Evolutionary conservation across 2,797 vertebrate genomes (phyloP).

Genomic region (Neostethus bicornis): DNA sequence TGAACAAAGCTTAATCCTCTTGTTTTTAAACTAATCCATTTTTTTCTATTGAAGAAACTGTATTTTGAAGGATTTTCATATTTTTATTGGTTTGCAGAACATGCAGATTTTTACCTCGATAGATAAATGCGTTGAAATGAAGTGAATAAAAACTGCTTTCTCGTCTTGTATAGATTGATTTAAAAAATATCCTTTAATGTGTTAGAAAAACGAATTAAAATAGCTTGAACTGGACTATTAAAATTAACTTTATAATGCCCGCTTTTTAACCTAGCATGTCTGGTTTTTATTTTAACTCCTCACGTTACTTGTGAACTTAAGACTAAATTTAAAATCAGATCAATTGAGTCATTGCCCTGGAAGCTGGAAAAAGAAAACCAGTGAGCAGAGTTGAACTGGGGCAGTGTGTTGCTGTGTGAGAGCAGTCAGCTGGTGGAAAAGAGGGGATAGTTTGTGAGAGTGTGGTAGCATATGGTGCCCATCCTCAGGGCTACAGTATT

Average conservation of each 20-base stretch:
- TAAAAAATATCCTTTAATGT: not conserved
- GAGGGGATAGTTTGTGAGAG: constrained; percentile 29
- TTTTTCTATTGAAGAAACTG: no score
- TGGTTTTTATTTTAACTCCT: not conserved
- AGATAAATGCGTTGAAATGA: no score
- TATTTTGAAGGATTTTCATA: no score
- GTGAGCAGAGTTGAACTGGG: constrained; percentile 6
- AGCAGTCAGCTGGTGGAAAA: constrained; percentile 53
- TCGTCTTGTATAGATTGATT: no score
- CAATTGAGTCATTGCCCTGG: not conserved
- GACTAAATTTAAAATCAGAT: no score
- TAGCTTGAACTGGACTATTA: not conserved
- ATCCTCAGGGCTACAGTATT: constrained; percentile 54
- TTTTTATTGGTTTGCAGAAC: no score
- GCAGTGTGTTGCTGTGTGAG: constrained; percentile 42
- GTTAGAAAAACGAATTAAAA: not conserved
- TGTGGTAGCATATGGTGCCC: constrained; percentile 38
- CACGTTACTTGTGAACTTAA: not conserved
- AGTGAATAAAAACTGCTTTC: no score
- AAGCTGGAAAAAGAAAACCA: constrained; percentile 7
- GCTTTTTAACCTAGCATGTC: not conserved
- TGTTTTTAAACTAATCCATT: no score
- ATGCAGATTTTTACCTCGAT: no score
- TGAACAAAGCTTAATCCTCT: no score
- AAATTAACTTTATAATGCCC: not conserved